phyloP scores from a whole-genome alignment of 2,113 vertebrate species.

The Vimba vimba region DNA sequence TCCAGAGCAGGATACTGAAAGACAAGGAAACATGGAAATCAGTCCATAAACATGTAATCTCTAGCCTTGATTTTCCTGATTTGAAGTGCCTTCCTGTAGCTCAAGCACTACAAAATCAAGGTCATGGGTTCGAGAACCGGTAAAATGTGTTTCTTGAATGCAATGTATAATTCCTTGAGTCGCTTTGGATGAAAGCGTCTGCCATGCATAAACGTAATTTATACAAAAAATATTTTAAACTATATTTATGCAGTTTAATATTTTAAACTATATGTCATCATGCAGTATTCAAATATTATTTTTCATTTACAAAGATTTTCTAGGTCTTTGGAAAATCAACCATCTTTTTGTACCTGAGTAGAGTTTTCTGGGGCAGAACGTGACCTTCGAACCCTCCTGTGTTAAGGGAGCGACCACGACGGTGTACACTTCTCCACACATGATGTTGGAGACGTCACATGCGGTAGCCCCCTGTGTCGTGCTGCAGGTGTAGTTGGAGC shows the following conservation, averaged over 20 bases:
- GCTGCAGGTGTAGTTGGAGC: constrained; percentile 84
- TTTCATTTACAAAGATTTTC: not conserved
- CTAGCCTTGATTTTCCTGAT: not conserved
- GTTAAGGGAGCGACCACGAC: constrained; percentile 82
- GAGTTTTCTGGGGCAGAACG: constrained; percentile 85
- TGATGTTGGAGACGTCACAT: constrained; percentile 81
- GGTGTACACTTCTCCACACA: constrained; percentile 86
- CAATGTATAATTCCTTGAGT: no score
- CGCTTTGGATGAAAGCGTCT: no score
- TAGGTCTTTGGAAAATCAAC: not conserved
- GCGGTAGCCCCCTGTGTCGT: constrained; percentile 70
- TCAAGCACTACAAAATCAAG: no score
- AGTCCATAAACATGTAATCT: not conserved
- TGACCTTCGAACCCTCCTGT: constrained; percentile 72
- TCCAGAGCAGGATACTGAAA: constrained; percentile 88
- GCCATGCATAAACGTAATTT: no score
- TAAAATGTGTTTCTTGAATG: no score
- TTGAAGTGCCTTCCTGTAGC: no score
- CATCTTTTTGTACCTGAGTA: constrained; percentile 82
- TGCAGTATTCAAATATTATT: not conserved
- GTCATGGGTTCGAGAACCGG: no score
- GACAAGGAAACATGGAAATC: constrained; percentile 14
- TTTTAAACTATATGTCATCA: not conserved
- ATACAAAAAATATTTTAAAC: no score
- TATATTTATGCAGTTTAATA: not conserved